Evolutionary conservation across 2,797 vertebrate species (phyloP).

Genomic region (Lateolabrax maculatus): DNA sequence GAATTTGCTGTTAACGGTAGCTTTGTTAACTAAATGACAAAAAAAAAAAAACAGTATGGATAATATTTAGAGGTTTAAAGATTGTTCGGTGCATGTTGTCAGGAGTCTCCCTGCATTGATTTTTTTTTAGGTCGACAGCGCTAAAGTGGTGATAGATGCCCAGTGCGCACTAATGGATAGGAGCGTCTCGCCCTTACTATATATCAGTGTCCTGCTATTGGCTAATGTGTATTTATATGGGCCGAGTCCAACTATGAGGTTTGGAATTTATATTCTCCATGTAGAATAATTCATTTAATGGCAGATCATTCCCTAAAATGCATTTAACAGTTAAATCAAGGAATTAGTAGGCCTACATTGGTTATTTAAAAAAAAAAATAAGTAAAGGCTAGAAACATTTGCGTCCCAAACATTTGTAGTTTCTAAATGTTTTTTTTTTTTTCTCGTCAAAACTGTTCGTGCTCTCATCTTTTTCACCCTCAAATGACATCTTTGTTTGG

Average conservation of each 20-base stretch:
- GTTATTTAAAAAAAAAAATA: not conserved
- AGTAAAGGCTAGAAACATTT: constrained; percentile 1
- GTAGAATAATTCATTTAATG: not conserved
- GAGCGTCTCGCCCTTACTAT: constrained; percentile 65
- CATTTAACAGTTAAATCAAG: constrained; percentile 2
- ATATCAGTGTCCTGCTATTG: constrained; percentile 43
- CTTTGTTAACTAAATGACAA: constrained; percentile 21
- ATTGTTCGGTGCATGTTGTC: constrained; percentile 7
- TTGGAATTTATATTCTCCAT: constrained; percentile 22
- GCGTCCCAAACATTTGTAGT: constrained; percentile 9
- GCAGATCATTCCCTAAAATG: not conserved
- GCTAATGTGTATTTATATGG: constrained; percentile 53
- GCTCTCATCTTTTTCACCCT: constrained; percentile 31
- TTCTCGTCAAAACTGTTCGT: not conserved
- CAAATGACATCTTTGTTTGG: constrained; percentile 35
- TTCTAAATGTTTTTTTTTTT: constrained; percentile 1
- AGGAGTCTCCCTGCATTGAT: constrained; percentile 46
- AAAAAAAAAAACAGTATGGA: constrained; percentile 6
- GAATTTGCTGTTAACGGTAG: constrained; percentile 16
- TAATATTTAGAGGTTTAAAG: constrained; percentile 14
- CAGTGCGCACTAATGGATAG: constrained; percentile 61
- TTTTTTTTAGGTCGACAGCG: constrained; percentile 51
- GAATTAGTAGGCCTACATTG: not conserved
- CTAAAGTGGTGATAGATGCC: constrained; percentile 61
- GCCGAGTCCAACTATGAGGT: constrained; percentile 19